Percentiles rank a stretch among this genome's conserved stretches.
Conservation (phyloP, 2,797 vertebrate genomes). For the Artibeus jamaicensis region DNA sequence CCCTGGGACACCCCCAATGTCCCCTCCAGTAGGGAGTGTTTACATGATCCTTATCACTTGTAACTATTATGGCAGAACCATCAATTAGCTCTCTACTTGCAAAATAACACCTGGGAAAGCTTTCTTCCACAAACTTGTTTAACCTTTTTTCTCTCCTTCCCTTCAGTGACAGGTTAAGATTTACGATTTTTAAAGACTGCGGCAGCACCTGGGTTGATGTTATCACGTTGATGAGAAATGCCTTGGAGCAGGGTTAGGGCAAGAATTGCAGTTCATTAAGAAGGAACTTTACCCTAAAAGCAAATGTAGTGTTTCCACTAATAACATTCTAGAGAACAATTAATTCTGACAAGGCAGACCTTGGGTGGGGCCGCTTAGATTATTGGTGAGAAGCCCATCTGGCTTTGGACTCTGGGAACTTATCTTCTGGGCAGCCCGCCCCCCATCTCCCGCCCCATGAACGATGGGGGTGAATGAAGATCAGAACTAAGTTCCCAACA, state of each 20-base stretch:
- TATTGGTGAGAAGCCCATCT: constrained; percentile 40
- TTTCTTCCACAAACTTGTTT: constrained; percentile 79
- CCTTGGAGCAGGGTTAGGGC: constrained; percentile 85
- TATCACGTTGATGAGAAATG: constrained; percentile 88
- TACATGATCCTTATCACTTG: constrained; percentile 83
- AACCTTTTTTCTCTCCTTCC: constrained; percentile 83
- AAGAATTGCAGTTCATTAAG: constrained; percentile 77
- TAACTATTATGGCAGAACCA: constrained; percentile 78
- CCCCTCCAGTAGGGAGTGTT: constrained; percentile 71
- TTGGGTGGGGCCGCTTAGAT: constrained; percentile 77
- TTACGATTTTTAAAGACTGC: constrained; percentile 92
- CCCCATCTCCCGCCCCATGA: rapidly evolving
- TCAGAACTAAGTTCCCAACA: background rate
- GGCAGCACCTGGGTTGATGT: constrained; percentile 91
- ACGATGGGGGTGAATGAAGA: background rate
- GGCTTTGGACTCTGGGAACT: constrained; percentile 10
- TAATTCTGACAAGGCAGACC: constrained; percentile 88
- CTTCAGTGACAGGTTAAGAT: constrained; percentile 88
- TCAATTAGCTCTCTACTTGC: constrained; percentile 82
- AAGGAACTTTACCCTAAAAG: constrained; percentile 82
- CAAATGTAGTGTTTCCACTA: constrained; percentile 81
- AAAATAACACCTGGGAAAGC: constrained; percentile 86
- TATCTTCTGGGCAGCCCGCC: background rate
- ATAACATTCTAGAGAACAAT: constrained; percentile 86
- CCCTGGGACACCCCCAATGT: constrained; percentile 17